phyloP scores from a whole-genome alignment of 2,113 vertebrate species.

The Anhinga rufa region DNA sequence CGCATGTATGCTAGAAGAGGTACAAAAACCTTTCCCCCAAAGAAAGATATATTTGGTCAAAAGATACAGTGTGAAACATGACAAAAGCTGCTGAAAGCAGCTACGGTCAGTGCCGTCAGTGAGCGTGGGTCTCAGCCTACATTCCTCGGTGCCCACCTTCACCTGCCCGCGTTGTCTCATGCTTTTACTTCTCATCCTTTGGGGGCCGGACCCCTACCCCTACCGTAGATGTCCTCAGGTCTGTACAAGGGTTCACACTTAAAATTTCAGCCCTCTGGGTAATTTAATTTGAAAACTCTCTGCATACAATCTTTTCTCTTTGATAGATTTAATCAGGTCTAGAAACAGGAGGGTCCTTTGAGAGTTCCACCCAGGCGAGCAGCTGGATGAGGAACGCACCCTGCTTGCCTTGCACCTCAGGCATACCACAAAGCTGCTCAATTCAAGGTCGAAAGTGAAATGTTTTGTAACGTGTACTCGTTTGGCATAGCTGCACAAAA shows the following conservation, averaged over 20 bases:
- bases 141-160: background rate
- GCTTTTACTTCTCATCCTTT: background rate
- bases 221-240: background rate
- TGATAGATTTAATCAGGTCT: background rate
- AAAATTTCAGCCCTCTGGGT: background rate
- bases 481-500: background rate
- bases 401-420: background rate
- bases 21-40: background rate
- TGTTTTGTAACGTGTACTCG: accelerated
- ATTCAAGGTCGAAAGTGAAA: background rate
- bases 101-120: background rate
- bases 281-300: background rate
- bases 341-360: background rate
- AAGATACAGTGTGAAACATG: background rate
- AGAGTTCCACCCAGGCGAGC: background rate
- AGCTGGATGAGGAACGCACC: background rate
- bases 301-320: background rate
- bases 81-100: background rate
- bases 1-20: background rate
- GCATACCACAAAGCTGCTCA: background rate
- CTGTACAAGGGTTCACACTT: background rate
- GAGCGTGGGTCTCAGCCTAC: accelerated
- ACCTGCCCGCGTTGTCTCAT: background rate
- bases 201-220: background rate
- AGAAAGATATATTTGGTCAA: background rate